These are phyloP conservation scores for Sula dactylatra DNA, from an alignment of 2,113 vertebrate genomes.

Conservation along the genomic window DNA sequence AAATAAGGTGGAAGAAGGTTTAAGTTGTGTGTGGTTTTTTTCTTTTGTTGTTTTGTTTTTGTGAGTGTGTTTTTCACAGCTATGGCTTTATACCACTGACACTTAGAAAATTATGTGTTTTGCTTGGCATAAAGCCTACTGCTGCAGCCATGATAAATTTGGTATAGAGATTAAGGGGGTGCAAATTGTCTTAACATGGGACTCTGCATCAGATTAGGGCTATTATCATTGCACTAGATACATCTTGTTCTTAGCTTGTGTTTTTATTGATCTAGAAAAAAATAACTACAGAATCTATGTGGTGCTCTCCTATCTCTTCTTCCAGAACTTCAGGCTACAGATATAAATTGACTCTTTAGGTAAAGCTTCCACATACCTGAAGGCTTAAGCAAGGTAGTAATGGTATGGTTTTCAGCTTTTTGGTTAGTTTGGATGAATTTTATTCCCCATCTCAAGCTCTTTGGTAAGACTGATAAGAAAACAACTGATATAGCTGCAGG, in stretches of 20 bases:
- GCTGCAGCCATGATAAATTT: neutral
- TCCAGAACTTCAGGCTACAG: neutral
- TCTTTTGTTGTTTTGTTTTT: too few species aligned
- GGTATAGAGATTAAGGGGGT: neutral
- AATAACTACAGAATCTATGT: neutral
- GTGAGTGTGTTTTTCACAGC: neutral
- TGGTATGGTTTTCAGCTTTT: neutral
- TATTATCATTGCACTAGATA: neutral
- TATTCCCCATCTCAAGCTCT: neutral
- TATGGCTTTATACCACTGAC: neutral
- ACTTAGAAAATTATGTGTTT: neutral
- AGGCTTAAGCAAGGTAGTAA: neutral
- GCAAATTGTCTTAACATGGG: neutral
- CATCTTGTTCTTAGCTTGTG: neutral
- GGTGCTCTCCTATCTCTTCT: neutral
- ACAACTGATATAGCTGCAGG: neutral
- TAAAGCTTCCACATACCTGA: neutral
- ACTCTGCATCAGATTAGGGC: neutral
- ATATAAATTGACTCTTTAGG: neutral
- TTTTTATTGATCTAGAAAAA: neutral
- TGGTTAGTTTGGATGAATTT: neutral
- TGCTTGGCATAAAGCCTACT: neutral
- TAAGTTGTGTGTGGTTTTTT: neutral
- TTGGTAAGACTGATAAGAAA: neutral
- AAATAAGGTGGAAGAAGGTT: neutral